Evolutionary conservation across 2,113 vertebrate genomes (phyloP), one percentile per base, ranked within the genome.

Genomic region (Oenanthe oenanthe): DNA sequence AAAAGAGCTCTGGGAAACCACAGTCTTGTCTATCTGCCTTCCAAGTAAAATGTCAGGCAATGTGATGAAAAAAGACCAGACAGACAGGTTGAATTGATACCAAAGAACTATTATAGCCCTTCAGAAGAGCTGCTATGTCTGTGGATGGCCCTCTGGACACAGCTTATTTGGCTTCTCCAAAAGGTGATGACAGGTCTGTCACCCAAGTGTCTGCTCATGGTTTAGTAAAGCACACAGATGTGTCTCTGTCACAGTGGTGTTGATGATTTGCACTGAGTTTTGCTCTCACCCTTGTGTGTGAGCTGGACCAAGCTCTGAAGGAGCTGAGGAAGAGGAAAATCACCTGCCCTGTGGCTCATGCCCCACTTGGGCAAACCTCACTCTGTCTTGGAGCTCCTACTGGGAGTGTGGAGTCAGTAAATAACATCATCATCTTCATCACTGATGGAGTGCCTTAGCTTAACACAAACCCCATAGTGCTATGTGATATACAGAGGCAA

Each of bases 221-320:
- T 45, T 75, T 15, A 42, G 67, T 57, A 80, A 73, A 73, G 38
- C 60, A n/a, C 6, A 2, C 5, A 21, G 40, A 22, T 36, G 20
- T 67, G 45, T 24, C 40, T 83, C 62, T 85, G n/a, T 17, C 38
- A 32, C 9, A 1, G 32, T 12, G 32, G 36, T 56, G 42, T 19
- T 47, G 67, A 61, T 4, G 13, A 25, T 4, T 11, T 4, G 28
- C 0, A 0, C 51, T 0, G 2, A 56, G 56, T 58, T 88, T 58
- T 86, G 29, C 42, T 84, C 51, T 88, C 47, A 28, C 1, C 10
- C 24, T 45, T 1, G 2, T 32, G 24, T 26, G 8, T 53, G 38
- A 60, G 56, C 19, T 43, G 57, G n/a, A 38, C 19, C 0, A 1
- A 66, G 47, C 13, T 85, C 51, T 56, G 48, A 32, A 66, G 28